Conservation (phyloP, 1,140 invertebrate genomes). For the Heterodera schachtii region DNA sequence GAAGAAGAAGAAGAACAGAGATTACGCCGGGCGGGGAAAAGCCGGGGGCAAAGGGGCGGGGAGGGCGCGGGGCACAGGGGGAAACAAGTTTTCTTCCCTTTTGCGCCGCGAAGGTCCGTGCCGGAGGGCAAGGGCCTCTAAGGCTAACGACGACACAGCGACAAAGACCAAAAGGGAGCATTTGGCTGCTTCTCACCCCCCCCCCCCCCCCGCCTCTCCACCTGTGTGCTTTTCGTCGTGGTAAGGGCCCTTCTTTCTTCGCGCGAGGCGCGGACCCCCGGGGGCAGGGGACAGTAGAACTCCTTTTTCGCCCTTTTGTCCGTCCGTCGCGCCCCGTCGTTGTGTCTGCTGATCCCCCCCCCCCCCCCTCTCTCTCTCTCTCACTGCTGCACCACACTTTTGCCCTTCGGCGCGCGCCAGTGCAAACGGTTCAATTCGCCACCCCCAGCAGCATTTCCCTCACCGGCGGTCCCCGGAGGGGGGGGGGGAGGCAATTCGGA, state of each 20-base stretch:
- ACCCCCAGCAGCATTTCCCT: too few relatives aligned
- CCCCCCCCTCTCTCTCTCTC: too few relatives aligned
- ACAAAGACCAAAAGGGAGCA: background rate
- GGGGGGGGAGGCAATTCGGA: too few relatives aligned
- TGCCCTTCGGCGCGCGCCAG: background rate
- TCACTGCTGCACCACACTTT: background rate
- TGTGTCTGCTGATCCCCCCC: too few relatives aligned
- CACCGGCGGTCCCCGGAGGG: too few relatives aligned
- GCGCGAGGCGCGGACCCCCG: too few relatives aligned
- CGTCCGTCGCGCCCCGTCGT: too few relatives aligned
- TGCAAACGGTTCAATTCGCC: background rate
- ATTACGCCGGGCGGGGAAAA: background rate
- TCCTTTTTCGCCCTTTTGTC: background rate
- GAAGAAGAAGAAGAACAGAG: background rate
- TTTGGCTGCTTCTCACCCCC: background rate
- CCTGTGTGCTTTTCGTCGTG: background rate
- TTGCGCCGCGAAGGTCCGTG: too few relatives aligned
- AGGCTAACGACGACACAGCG: too few relatives aligned
- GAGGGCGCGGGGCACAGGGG: background rate
- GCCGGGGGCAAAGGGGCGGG: background rate
- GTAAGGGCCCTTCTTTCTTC: background rate
- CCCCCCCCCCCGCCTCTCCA: background rate
- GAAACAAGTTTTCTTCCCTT: too few relatives aligned
- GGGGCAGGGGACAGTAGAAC: too few relatives aligned
- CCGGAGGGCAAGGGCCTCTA: too few relatives aligned